These are phyloP conservation scores for Parnassius glacialis DNA, from an alignment of 2,888 invertebrate species.

Conservation along the genomic window DNA sequence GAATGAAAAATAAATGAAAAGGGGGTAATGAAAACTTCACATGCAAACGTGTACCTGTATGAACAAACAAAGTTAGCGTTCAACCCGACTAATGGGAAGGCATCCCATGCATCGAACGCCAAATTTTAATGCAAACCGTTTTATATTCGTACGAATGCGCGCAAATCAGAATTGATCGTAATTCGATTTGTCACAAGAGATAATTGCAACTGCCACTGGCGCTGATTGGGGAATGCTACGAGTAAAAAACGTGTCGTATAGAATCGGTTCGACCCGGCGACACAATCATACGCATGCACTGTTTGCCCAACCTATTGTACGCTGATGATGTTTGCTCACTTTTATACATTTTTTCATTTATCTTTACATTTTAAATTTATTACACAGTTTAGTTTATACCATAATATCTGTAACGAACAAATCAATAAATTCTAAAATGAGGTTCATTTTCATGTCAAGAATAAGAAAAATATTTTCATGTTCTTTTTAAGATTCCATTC, in stretches of 20 bases:
- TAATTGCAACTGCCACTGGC: slow-evolving; percentile 80
- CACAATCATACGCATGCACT: slow-evolving; percentile 71
- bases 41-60: slow-evolving; percentile 44
- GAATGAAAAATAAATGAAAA: slow-evolving; percentile 55
- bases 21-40: slow-evolving; percentile 54
- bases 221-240: slow-evolving; percentile 71
- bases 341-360: slow-evolving; percentile 51
- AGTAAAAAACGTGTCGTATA: slow-evolving; percentile 62
- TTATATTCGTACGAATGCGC: slow-evolving; percentile 79
- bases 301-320: slow-evolving; percentile 61
- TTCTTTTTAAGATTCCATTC: no score
- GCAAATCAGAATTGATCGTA: slow-evolving; percentile 82
- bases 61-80: slow-evolving; percentile 66
- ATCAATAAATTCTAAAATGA: no score
- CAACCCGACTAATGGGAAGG: slow-evolving; percentile 75
- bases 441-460: no score
- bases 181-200: slow-evolving; percentile 77
- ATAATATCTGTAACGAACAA: background rate
- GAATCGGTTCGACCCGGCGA: slow-evolving; percentile 34
- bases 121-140: slow-evolving; percentile 82
- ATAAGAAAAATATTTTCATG: no score
- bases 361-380: slow-evolving; percentile 17
- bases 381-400: background rate
- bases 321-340: slow-evolving; percentile 73
- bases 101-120: slow-evolving; percentile 75